Conservation (phyloP, 2,888 invertebrate species). For the Scaptomyza parva region DNA sequence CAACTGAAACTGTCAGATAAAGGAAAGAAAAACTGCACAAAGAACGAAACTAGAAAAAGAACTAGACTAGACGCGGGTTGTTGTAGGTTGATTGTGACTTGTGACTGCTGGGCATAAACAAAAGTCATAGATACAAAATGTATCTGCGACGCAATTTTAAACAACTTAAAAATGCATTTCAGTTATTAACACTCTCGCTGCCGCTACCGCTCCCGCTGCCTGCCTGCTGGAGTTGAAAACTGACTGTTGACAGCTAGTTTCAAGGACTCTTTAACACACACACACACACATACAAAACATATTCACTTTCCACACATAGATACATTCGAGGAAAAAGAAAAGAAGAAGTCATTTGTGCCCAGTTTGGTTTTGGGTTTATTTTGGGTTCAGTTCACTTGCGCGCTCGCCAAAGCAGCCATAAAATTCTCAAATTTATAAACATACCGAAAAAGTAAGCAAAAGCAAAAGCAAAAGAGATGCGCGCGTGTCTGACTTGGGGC, state of each 20-base stretch:
- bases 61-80: no score
- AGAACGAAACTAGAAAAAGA: constrained; percentile 12
- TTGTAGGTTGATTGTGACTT: no score
- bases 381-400: constrained; percentile 41
- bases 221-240: constrained; percentile 26
- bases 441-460: constrained; percentile 8
- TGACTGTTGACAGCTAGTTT: constrained; percentile 66
- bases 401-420: constrained; percentile 54
- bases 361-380: constrained; percentile 18
- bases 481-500: constrained; percentile 50
- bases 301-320: constrained; percentile 33
- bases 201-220: no score
- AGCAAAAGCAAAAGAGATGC: constrained; percentile 62
- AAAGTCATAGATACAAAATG: constrained; percentile 61
- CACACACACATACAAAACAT: no score
- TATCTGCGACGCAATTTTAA: constrained; percentile 60
- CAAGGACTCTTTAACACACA: constrained; percentile 54
- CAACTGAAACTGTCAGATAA: constrained; percentile 21
- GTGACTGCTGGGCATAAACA: constrained; percentile 58
- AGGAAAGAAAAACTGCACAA: constrained; percentile 7
- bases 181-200: constrained; percentile 67
- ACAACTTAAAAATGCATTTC: constrained; percentile 57
- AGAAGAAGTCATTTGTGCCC: constrained; percentile 19
- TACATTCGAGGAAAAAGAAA: constrained; percentile 16
- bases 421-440: constrained; percentile 74